A percentile compares a stretch with the other conserved stretches of the same genome.
Conservation (phyloP, 2,888 invertebrate genomes). For the Ichneumoninae sp. region DNA sequence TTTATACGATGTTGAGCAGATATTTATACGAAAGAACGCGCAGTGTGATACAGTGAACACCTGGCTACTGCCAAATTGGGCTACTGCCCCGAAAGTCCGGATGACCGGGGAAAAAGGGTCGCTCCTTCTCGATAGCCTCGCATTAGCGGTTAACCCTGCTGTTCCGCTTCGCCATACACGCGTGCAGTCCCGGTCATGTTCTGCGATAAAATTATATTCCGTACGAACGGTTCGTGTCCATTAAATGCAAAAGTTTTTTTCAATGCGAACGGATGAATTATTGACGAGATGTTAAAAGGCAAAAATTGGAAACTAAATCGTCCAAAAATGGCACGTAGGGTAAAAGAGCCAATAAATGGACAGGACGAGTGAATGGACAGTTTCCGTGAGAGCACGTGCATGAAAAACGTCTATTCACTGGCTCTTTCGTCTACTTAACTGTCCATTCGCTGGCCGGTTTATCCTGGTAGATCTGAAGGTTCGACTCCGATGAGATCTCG, state of each 20-base stretch:
- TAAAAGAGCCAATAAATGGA: too few species aligned
- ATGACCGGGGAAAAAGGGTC: constrained; percentile 44
- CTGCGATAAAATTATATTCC: constrained; percentile 8
- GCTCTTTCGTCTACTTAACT: too few species aligned
- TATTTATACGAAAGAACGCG: constrained; percentile 47
- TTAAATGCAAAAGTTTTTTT: neutral
- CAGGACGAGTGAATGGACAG: too few species aligned
- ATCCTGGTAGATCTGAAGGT: too few species aligned
- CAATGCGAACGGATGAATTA: too few species aligned
- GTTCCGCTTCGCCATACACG: constrained; percentile 28
- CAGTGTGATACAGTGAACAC: constrained; percentile 49
- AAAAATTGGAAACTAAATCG: too few species aligned
- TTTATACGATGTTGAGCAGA: constrained; percentile 50
- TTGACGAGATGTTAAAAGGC: too few species aligned
- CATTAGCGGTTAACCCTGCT: constrained; percentile 45
- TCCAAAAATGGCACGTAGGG: too few species aligned
- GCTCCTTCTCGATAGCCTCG: constrained; percentile 27
- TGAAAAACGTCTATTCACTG: too few species aligned
- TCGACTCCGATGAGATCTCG: too few species aligned
- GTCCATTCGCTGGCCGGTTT: too few species aligned
- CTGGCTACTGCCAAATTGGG: constrained; percentile 62
- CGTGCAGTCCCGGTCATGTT: neutral
- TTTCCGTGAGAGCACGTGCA: too few species aligned
- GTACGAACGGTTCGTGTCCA: neutral
- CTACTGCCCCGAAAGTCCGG: constrained; percentile 8